phyloP scores from a whole-genome alignment of 2,113 vertebrate species.

The Polypterus senegalus region DNA sequence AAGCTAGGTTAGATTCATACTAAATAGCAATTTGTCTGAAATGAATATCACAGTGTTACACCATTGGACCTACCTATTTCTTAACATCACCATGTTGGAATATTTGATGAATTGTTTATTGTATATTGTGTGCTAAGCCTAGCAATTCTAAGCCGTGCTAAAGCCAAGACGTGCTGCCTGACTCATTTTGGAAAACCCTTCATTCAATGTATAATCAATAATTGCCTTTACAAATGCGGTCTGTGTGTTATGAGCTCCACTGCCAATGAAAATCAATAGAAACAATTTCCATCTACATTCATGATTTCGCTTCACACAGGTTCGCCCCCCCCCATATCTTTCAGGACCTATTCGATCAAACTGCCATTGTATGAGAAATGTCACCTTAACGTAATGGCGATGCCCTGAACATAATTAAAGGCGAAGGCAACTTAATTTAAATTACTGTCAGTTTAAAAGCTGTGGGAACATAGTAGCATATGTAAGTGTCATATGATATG shows the following conservation, averaged over 20 bases:
- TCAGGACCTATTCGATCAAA: constrained; percentile 46
- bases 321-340: constrained; percentile 41
- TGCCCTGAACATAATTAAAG: constrained; percentile 32
- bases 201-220: constrained; percentile 30
- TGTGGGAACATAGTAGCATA: constrained; percentile 12
- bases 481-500: too few species aligned
- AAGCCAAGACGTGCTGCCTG: constrained; percentile 16
- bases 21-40: background rate
- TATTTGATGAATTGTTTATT: background rate
- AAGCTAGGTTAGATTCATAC: background rate
- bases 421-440: constrained; percentile 41
- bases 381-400: constrained; percentile 34
- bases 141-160: background rate
- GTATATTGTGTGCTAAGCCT: background rate
- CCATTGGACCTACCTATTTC: background rate
- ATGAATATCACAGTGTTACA: background rate
- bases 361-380: constrained; percentile 37
- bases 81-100: background rate
- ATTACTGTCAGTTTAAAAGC: constrained; percentile 27
- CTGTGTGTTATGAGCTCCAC: constrained; percentile 40
- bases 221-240: constrained; percentile 46
- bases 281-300: constrained; percentile 59
- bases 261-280: constrained; percentile 64
- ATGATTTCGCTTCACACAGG: constrained; percentile 36
- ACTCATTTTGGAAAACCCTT: constrained; percentile 12